phyloP scores from a whole-genome alignment of 2,113 vertebrate species.

The Empidonax traillii region DNA sequence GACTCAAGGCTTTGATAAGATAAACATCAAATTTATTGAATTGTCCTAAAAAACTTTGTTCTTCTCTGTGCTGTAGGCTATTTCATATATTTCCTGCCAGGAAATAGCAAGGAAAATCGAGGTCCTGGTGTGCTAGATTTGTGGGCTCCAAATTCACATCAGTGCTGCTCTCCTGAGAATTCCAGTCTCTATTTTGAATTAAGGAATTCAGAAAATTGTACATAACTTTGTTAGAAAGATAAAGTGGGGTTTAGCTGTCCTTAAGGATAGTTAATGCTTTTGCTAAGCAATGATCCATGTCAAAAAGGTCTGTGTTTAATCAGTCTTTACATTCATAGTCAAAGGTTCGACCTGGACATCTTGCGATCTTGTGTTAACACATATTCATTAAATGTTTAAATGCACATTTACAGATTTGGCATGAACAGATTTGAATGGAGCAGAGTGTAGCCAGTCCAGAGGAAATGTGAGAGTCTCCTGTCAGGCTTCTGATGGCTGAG shows the following conservation, averaged over 20 bases:
- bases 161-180: background rate
- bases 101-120: background rate
- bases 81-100: background rate
- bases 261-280: background rate
- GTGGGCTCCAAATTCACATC: background rate
- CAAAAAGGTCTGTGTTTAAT: background rate
- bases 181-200: background rate
- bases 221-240: background rate
- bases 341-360: background rate
- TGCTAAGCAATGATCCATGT: background rate
- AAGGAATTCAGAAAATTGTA: background rate
- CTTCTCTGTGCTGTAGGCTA: background rate
- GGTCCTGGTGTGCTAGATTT: background rate
- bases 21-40: background rate
- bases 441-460: background rate
- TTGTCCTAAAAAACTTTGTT: background rate
- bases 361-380: background rate
- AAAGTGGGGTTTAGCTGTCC: background rate
- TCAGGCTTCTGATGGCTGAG: background rate
- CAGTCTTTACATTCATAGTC: background rate
- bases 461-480: background rate
- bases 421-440: background rate
- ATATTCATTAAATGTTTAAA: background rate
- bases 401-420: background rate
- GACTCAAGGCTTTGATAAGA: background rate